Evolutionary conservation across 1,140 invertebrate genomes (phyloP), one percentile per base, ranked within the genome.

Genomic region (Tribolium madens): DNA sequence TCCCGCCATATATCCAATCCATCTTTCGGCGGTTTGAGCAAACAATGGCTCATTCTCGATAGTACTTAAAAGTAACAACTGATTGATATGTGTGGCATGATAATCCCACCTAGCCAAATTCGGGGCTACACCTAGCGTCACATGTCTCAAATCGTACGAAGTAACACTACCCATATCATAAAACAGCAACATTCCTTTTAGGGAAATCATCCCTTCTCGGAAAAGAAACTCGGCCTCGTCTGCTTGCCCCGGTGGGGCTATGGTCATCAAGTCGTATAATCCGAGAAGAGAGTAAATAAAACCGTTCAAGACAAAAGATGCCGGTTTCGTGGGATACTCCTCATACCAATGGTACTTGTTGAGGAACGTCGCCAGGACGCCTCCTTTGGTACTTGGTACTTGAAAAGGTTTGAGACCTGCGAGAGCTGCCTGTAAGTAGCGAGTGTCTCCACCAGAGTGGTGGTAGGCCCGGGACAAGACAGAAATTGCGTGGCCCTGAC

Each of bases 201-300:
- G 89, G 0, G 96, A 97, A 6, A 87, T 87, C 90, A 99, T 93
- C 14, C 97, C 97, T 84, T 94, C 91, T 78, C 93, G 89, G 85
- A 94, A 98, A 31, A 98, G 89, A 78, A 90, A 87, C 52, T 90
- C 89, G 9, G 94, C 94, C 84, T 95, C 91, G 10, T 89, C 88
- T 3, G 89, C 89, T 69, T 87, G 85, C 15, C 87, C 87, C 68
- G 87, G 86, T 15, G 90, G 91, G 2, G 92, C 91, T 12, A 93
- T 90, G 81, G 90, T 91, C 80, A 92, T 91, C 18, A 98, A 87
- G 88, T 99, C 98, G 84, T 99, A 98, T 0, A 99, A 89, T 1
- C 98, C 98, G 72, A 99, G 91, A 0, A 99, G 89, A 0, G 98
- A 97, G 87, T 98, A 99, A 81, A 99, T 98, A 87, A 99, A 99